Percentiles rank a stretch among this genome's conserved stretches.
phyloP scores from a whole-genome alignment of 2,113 vertebrate species.

The Rhinoptilus africanus region DNA sequence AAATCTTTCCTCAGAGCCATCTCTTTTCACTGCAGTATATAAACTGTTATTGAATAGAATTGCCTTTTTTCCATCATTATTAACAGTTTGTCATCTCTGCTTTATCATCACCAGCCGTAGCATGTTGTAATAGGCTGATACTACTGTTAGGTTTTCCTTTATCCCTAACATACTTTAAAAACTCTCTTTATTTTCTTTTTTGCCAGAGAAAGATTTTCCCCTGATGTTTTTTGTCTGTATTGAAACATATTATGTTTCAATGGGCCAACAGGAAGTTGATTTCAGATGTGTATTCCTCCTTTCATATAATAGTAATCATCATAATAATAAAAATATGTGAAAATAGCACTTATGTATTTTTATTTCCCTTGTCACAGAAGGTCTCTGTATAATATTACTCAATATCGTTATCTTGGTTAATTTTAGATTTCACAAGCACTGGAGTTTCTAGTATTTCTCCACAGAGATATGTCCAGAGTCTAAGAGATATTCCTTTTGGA shows the following conservation, averaged over 20 bases:
- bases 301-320: conserved; percentile 9
- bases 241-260: conserved; percentile 3
- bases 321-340: conserved; percentile 24
- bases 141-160: background rate
- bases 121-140: background rate
- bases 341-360: conserved; percentile 24
- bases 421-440: background rate
- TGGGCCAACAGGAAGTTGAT: conserved; percentile 23
- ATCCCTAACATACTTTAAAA: background rate
- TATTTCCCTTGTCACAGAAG: conserved; percentile 45
- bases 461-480: background rate
- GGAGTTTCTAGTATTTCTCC: background rate
- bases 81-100: conserved; percentile 19
- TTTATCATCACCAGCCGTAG: background rate
- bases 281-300: background rate
- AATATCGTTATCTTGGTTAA: conserved; percentile 19
- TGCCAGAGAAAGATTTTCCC: background rate
- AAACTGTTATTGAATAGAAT: conserved; percentile 13
- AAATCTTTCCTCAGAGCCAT: background rate
- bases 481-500: conserved; percentile 3
- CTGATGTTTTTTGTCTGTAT: background rate
- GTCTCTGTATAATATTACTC: conserved; percentile 16
- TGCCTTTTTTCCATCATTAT: background rate
- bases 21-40: background rate
- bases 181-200: background rate